These are phyloP conservation scores for Xenopus laevis DNA, from an alignment of 2,113 vertebrate genomes.

Conservation along the genomic window DNA sequence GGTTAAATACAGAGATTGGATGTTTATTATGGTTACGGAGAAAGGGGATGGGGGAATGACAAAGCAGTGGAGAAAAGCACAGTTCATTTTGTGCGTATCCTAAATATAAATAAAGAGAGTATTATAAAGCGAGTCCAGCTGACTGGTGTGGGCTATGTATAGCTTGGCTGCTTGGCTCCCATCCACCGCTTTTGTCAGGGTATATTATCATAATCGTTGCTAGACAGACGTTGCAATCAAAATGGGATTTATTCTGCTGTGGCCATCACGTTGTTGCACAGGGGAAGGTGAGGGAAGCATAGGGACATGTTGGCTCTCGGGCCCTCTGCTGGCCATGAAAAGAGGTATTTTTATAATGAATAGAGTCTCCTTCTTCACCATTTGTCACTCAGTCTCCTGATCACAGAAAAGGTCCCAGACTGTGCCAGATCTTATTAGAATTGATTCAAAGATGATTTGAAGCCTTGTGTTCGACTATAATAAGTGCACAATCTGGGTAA, in stretches of 20 bases:
- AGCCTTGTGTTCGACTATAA: neutral
- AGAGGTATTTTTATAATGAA: neutral
- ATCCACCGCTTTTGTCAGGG: conserved; percentile 4
- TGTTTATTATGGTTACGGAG: conserved; percentile 20
- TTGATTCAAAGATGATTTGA: neutral
- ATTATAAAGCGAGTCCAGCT: conserved; percentile 24
- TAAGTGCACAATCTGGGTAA: no score
- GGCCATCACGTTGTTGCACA: neutral
- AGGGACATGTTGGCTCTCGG: neutral
- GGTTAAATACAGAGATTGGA: neutral
- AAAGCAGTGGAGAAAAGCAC: neutral
- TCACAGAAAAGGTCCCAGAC: no score
- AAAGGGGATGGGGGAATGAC: conserved; percentile 9
- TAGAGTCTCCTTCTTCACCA: no score
- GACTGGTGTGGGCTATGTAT: conserved; percentile 29
- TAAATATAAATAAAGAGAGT: conserved; percentile 32
- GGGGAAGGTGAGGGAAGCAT: neutral
- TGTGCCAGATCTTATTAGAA: neutral
- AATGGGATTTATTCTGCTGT: conserved; percentile 24
- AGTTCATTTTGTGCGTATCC: conserved; percentile 20
- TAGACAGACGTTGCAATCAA: conserved; percentile 28
- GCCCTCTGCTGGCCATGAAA: conserved; percentile 7
- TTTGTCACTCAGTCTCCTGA: no score
- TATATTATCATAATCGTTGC: conserved; percentile 21
- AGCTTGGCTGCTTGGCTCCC: conserved; percentile 21